Percentiles rank a stretch among this genome's conserved stretches.
Conservation (phyloP, 2,888 invertebrate genomes). For the Galerucella pusilla region DNA sequence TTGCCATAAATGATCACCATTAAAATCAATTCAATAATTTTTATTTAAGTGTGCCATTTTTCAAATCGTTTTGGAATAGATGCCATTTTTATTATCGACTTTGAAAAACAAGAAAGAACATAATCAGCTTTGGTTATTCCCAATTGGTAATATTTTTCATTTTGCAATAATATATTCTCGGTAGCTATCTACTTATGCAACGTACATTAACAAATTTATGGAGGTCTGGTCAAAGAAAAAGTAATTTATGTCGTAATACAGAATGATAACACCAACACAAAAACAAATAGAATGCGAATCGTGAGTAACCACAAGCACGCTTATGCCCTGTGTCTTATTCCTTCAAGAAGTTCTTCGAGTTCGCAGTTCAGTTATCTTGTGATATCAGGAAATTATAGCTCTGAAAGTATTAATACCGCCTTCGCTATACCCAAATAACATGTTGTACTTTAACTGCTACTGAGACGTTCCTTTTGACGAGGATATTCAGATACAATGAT, state of each 20-base stretch:
- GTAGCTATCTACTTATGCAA: too few species aligned
- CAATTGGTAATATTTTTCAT: too few species aligned
- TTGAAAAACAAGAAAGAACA: too few species aligned
- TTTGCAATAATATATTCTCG: too few species aligned
- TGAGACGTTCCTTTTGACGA: constrained; percentile 29
- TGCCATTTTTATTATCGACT: too few species aligned
- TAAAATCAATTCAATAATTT: too few species aligned
- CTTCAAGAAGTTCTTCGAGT: constrained; percentile 39
- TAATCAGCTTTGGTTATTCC: too few species aligned
- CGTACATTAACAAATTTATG: too few species aligned
- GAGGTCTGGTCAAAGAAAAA: neutral
- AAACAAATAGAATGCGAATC: constrained; percentile 10
- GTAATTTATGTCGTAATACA: neutral
- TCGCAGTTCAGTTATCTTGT: constrained; percentile 52
- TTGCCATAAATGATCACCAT: too few species aligned
- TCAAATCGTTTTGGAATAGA: too few species aligned
- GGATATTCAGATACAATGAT: neutral
- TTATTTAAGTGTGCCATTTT: too few species aligned
- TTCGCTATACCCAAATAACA: constrained; percentile 57
- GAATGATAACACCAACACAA: neutral
- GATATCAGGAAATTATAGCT: constrained; percentile 58
- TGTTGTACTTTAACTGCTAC: constrained; percentile 46
- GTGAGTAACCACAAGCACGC: constrained; percentile 46
- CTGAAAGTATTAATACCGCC: constrained; percentile 56
- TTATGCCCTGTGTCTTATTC: constrained; percentile 40